Evolutionary conservation across 1,140 invertebrate species (phyloP).

Genomic region (Berghia stephanieae): DNA sequence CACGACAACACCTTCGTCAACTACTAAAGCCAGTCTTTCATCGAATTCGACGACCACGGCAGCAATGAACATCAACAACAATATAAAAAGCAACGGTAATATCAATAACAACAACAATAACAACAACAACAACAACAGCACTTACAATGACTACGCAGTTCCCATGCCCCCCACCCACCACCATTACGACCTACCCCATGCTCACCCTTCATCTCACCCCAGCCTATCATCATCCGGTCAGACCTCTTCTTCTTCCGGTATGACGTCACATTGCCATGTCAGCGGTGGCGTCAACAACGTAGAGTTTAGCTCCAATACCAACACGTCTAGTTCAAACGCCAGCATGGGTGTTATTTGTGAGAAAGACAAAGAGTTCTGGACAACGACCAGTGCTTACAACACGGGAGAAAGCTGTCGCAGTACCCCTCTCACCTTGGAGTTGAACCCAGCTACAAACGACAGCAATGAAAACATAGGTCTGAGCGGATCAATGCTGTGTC

Average conservation of each 20-base stretch:
- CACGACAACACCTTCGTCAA: too few species aligned
- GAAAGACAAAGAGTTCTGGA: constrained; percentile 50
- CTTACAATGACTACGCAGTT: constrained; percentile 5
- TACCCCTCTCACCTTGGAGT: constrained; percentile 72
- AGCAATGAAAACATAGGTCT: constrained; percentile 49
- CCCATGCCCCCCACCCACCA: too few species aligned
- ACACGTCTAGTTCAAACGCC: constrained; percentile 29
- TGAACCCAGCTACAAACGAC: constrained; percentile 68
- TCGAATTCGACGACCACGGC: background rate
- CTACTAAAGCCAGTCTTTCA: too few species aligned
- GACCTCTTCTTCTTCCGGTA: too few species aligned
- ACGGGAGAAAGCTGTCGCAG: constrained; percentile 79
- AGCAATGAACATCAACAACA: too few species aligned
- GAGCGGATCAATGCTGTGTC: constrained; percentile 63
- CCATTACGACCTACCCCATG: too few species aligned
- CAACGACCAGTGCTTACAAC: constrained; percentile 77
- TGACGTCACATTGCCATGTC: too few species aligned
- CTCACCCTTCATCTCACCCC: too few species aligned
- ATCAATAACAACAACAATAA: background rate
- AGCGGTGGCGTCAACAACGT: constrained; percentile 39
- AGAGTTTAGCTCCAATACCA: constrained; percentile 21
- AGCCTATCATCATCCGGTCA: too few species aligned
- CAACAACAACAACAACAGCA: background rate
- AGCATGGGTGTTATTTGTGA: constrained; percentile 32
- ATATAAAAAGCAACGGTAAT: too few species aligned